phyloP scores from a whole-genome alignment of 2,113 vertebrate genomes.

The Megaleporinus macrocephalus region DNA sequence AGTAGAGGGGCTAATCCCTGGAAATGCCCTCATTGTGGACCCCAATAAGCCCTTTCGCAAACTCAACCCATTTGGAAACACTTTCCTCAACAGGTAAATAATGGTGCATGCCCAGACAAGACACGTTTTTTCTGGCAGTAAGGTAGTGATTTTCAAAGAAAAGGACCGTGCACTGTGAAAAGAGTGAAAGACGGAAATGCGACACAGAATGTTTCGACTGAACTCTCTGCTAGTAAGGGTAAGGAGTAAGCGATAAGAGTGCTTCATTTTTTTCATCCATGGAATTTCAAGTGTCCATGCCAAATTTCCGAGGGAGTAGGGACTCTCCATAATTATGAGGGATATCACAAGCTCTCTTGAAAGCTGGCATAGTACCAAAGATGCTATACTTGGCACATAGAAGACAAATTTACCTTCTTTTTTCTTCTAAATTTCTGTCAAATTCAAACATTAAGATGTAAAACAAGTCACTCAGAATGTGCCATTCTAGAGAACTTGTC shows the following conservation, averaged over 20 bases:
- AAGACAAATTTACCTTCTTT: too few relatives aligned
- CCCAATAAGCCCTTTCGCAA: conserved; percentile 94
- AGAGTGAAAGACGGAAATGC: not conserved
- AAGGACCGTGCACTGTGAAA: too few relatives aligned
- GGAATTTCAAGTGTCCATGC: conserved; percentile 76
- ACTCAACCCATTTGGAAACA: conserved; percentile 91
- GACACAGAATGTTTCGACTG: not conserved
- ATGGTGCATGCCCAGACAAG: not conserved
- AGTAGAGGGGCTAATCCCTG: conserved; percentile 82
- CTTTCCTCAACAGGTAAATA: conserved; percentile 91
- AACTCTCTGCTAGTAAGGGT: not conserved
- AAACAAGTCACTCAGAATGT: too few relatives aligned
- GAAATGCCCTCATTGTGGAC: conserved; percentile 92
- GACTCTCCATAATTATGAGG: conserved; percentile 76
- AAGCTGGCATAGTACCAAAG: conserved; percentile 54
- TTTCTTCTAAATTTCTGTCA: too few relatives aligned
- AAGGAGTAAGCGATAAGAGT: conserved; percentile 54
- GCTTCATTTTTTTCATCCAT: conserved; percentile 49
- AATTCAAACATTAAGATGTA: too few relatives aligned
- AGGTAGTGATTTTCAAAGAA: too few relatives aligned
- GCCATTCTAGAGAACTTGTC: too few relatives aligned
- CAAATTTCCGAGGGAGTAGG: conserved; percentile 72
- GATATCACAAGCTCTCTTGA: conserved; percentile 67
- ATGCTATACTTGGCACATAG: conserved; percentile 51
- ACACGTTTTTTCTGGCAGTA: not conserved